Percentiles rank a stretch among this genome's conserved stretches.
These are phyloP conservation scores for Danio jaintianensis DNA, from an alignment of 2,797 vertebrate genomes.

Conservation along the genomic window DNA sequence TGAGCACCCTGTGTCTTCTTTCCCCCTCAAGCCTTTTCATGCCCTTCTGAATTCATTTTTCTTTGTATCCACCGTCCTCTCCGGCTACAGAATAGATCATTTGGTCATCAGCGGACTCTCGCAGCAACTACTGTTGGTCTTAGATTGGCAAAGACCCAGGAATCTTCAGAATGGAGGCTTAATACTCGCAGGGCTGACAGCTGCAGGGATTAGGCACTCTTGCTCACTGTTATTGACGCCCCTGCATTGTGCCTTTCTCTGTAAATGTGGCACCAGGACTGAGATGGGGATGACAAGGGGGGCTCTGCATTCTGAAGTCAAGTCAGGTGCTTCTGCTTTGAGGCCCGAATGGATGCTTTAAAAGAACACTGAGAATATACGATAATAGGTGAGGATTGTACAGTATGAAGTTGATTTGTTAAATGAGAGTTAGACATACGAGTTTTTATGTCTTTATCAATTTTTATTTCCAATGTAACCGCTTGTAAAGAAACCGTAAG, in stretches of 20 bases:
- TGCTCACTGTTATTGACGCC: constrained; percentile 68
- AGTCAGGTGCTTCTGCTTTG: constrained; percentile 65
- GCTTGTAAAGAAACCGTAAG: too few relatives aligned
- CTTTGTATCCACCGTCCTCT: constrained; percentile 36
- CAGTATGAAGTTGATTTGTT: too few relatives aligned
- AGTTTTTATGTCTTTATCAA: too few relatives aligned
- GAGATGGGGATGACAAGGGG: constrained; percentile 35
- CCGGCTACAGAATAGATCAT: constrained; percentile 49
- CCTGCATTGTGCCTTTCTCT: constrained; percentile 69
- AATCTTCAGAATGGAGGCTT: constrained; percentile 71
- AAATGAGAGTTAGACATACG: too few relatives aligned
- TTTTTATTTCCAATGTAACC: too few relatives aligned
- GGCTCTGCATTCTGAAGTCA: constrained; percentile 60
- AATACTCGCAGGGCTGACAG: constrained; percentile 69
- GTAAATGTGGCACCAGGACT: constrained; percentile 66
- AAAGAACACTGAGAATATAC: constrained; percentile 34
- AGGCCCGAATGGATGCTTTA: constrained; percentile 48
- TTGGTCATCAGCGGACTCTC: constrained; percentile 47
- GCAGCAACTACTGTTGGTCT: constrained; percentile 57
- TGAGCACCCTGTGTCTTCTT: background rate
- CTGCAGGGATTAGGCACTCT: constrained; percentile 72
- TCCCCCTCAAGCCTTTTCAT: constrained; percentile 23
- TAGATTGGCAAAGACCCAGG: constrained; percentile 66
- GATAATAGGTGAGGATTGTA: background rate
- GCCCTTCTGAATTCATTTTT: constrained; percentile 51